Conservation (phyloP, 1,140 invertebrate species). For the Cotesia vestalis region DNA sequence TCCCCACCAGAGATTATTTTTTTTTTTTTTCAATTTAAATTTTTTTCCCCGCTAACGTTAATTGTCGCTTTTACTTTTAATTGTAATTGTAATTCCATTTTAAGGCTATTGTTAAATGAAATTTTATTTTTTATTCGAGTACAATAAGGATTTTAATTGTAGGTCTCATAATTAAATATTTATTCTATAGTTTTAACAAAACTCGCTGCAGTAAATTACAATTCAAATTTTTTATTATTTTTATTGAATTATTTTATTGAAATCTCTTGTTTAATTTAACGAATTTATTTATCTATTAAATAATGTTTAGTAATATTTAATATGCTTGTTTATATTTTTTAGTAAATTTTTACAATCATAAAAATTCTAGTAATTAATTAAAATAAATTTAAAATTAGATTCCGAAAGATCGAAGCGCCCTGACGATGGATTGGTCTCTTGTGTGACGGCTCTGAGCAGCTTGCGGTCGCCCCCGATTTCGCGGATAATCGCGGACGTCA, state of each 20-base stretch:
- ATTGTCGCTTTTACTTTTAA: no score
- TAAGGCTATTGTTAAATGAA: no score
- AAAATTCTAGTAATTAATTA: conserved; percentile 18
- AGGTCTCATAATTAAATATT: conserved; percentile 13
- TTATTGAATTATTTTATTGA: background rate
- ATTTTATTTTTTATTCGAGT: no score
- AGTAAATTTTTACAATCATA: no score
- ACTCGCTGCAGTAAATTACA: no score
- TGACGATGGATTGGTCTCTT: conserved; percentile 61
- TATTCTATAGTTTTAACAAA: background rate
- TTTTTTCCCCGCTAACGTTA: no score
- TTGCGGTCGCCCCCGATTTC: conserved; percentile 58
- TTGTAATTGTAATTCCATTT: no score
- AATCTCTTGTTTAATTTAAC: background rate
- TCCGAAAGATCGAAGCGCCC: conserved; percentile 56
- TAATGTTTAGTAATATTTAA: no score
- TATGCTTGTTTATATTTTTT: no score
- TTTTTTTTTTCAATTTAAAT: no score
- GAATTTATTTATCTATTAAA: no score
- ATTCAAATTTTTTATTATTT: conserved; percentile 6
- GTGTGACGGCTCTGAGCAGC: conserved; percentile 59
- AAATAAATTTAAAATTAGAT: conserved; percentile 46
- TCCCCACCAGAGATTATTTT: background rate
- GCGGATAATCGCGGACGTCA: conserved; percentile 58
- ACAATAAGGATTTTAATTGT: no score